phyloP scores from a whole-genome alignment of 2,797 vertebrate species.

The Rhinophrynus dorsalis region DNA sequence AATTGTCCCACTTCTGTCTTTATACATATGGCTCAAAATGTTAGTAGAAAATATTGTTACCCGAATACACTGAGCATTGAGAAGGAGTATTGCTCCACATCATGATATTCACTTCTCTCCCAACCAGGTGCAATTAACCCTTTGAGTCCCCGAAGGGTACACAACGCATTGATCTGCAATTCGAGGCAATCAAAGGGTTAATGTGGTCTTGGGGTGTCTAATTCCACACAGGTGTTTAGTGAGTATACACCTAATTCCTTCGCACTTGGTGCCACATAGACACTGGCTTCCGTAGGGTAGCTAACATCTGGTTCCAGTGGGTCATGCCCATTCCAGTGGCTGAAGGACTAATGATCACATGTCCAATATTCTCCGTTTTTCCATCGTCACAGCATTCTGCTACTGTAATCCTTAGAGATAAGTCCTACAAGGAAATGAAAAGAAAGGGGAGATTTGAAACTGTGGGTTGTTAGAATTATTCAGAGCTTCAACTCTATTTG shows the following conservation, averaged over 20 bases:
- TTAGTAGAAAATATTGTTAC: neutral
- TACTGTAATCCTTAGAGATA: constrained; percentile 91
- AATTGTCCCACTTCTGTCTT: no score
- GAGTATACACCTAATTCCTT: constrained; percentile 69
- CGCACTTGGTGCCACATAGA: constrained; percentile 97
- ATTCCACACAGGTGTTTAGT: neutral
- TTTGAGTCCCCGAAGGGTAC: neutral
- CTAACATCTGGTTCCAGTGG: constrained; percentile 99
- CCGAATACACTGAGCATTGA: neutral
- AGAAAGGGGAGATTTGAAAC: no score
- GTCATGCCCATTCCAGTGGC: constrained; percentile 94
- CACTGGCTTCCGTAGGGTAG: constrained; percentile 90
- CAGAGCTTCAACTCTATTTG: no score
- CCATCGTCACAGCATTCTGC: constrained; percentile 88
- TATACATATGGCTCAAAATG: no score
- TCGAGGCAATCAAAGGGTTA: no score
- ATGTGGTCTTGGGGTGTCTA: no score
- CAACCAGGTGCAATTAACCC: neutral
- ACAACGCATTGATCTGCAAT: no score
- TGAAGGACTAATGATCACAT: constrained; percentile 91
- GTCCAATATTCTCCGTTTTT: constrained; percentile 87
- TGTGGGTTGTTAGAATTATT: no score
- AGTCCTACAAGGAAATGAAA: constrained; percentile 73
- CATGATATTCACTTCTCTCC: neutral
- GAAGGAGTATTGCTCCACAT: neutral